A percentile compares a stretch with the other conserved stretches of the same genome.
These are phyloP conservation scores for Heliconius hermathena DNA, from an alignment of 1,140 invertebrate species.

Conservation along the genomic window DNA sequence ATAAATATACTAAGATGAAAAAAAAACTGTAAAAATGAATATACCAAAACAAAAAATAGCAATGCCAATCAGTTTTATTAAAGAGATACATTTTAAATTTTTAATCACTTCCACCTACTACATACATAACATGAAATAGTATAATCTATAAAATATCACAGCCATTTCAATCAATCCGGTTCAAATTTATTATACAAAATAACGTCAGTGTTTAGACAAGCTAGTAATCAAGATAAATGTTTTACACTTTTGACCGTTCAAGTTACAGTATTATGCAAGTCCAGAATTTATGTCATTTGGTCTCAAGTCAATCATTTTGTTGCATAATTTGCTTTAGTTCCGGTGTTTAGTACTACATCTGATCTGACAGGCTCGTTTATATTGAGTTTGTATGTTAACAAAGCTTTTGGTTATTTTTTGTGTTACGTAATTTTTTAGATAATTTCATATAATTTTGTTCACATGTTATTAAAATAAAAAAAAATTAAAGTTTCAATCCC, in stretches of 20 bases:
- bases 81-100: background rate
- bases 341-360: constrained; percentile 14
- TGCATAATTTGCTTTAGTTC: constrained; percentile 25
- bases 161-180: background rate
- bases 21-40: too few relatives aligned
- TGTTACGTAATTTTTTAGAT: too few relatives aligned
- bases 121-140: too few relatives aligned
- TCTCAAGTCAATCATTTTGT: constrained; percentile 25
- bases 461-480: too few relatives aligned
- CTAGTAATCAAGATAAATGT: constrained; percentile 16
- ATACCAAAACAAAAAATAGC: too few relatives aligned
- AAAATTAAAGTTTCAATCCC: too few relatives aligned
- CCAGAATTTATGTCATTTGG: constrained; percentile 17
- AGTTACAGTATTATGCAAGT: constrained; percentile 19
- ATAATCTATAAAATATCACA: background rate
- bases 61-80: background rate
- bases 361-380: background rate
- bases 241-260: constrained; percentile 13
- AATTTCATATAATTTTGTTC: too few relatives aligned
- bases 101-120: too few relatives aligned
- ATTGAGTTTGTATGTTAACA: constrained; percentile 10
- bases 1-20: too few relatives aligned
- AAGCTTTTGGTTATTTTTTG: constrained; percentile 10
- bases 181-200: background rate
- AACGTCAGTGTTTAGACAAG: constrained; percentile 5